Conservation (phyloP, 2,113 vertebrate genomes). For the Myiagra hebetior region DNA sequence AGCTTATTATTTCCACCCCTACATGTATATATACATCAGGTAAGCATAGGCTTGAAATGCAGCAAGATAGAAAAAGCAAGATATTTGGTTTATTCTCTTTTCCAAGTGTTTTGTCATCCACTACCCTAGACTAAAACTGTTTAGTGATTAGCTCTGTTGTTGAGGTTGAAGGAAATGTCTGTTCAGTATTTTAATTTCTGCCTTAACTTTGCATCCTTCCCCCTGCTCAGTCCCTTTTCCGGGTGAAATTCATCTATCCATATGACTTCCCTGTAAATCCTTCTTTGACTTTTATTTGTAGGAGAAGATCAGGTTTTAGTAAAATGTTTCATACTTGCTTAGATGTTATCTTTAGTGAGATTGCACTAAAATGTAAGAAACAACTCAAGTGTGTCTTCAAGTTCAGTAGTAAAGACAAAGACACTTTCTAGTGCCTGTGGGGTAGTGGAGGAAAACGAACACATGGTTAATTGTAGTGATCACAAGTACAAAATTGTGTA, state of each 20-base stretch:
- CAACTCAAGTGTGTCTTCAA: not conserved
- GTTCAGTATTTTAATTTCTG: not conserved
- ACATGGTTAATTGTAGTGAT: not conserved
- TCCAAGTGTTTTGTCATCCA: not conserved
- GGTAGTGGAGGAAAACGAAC: not conserved
- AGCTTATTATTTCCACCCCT: not conserved
- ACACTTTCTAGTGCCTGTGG: not conserved
- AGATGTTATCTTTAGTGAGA: not conserved
- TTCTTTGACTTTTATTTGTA: not conserved
- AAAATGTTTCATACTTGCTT: not conserved
- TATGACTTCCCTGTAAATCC: not conserved
- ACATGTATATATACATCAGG: not conserved
- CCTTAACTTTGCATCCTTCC: not conserved
- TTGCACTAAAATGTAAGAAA: not conserved
- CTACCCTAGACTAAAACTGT: not conserved
- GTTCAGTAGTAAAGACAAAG: not conserved
- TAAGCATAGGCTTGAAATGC: not conserved
- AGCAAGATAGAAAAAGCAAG: not conserved
- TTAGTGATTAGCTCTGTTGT: not conserved
- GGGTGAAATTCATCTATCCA: not conserved
- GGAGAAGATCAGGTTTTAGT: not conserved
- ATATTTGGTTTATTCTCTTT: not conserved
- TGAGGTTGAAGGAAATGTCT: not conserved
- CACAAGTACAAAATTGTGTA: not conserved
- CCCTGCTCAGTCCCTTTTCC: not conserved